Percentiles rank a stretch among this genome's conserved stretches.
These are phyloP conservation scores for Sciaenops ocellatus DNA, from an alignment of 2,797 vertebrate species.

Conservation along the genomic window DNA sequence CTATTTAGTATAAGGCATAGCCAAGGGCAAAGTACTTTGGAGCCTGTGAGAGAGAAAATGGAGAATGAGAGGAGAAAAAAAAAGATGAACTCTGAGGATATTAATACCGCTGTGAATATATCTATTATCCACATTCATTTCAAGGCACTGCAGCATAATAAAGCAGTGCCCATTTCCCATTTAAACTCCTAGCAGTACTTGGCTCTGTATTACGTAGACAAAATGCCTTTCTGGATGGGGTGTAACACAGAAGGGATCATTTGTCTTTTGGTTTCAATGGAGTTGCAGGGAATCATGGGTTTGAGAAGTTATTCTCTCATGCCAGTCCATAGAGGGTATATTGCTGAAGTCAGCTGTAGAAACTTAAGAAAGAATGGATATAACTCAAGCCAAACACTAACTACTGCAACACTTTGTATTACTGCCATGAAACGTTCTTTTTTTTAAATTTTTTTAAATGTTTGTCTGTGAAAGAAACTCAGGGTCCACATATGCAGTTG, in stretches of 20 bases:
- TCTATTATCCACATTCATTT: conserved; percentile 87
- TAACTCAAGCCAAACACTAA: conserved; percentile 33
- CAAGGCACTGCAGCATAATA: conserved; percentile 82
- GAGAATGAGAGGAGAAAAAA: conserved; percentile 73
- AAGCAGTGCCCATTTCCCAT: conserved; percentile 83
- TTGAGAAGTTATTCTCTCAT: conserved; percentile 66
- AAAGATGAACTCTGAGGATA: conserved; percentile 86
- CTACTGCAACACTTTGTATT: not conserved
- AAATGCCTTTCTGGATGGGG: conserved; percentile 78
- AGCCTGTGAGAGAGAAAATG: conserved; percentile 83
- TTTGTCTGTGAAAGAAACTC: conserved; percentile 5
- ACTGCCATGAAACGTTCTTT: no score
- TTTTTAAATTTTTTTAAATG: not conserved
- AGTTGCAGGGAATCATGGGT: conserved; percentile 64
- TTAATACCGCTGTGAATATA: conserved; percentile 87
- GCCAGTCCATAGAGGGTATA: conserved; percentile 47
- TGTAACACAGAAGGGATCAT: conserved; percentile 77
- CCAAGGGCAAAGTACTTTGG: conserved; percentile 87
- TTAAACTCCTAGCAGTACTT: conserved; percentile 77
- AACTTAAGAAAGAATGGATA: conserved; percentile 33
- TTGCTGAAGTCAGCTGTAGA: conserved; percentile 44
- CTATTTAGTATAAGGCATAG: conserved; percentile 87
- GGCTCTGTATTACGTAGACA: conserved; percentile 80
- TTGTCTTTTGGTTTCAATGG: conserved; percentile 80
- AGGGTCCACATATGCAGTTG: not conserved